phyloP scores from a whole-genome alignment of 2,797 vertebrate genomes.

The Macropus fuliginosus region DNA sequence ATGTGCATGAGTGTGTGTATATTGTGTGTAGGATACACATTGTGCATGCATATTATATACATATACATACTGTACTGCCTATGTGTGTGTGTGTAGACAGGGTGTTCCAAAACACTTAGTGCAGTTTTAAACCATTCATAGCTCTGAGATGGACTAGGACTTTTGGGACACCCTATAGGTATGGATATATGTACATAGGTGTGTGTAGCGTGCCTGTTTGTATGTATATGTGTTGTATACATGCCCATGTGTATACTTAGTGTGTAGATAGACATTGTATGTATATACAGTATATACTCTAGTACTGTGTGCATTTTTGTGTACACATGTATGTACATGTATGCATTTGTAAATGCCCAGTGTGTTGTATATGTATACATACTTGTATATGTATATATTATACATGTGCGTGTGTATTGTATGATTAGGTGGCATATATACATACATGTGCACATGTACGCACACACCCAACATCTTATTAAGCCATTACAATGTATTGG shows the following conservation, averaged over 20 bases:
- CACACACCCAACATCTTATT: background rate
- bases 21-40: too few relatives aligned
- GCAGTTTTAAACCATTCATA: background rate
- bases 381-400: background rate
- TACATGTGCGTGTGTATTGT: too few relatives aligned
- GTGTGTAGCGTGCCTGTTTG: background rate
- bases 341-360: background rate
- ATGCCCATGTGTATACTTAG: too few relatives aligned
- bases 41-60: too few relatives aligned
- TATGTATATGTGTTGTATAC: background rate
- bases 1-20: too few relatives aligned
- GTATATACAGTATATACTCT: background rate
- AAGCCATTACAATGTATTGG: background rate
- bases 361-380: background rate
- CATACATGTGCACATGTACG: too few relatives aligned
- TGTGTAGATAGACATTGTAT: background rate
- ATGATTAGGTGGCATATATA: too few relatives aligned
- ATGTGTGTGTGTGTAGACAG: background rate
- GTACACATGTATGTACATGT: background rate
- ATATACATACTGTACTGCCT: too few relatives aligned
- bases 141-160: too few relatives aligned
- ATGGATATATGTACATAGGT: too few relatives aligned
- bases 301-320: background rate
- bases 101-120: background rate
- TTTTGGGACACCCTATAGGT: background rate